Percentiles rank a stretch among this genome's conserved stretches.
Conservation (phyloP, 2,888 invertebrate species). For the Balanococcus diminutus region DNA sequence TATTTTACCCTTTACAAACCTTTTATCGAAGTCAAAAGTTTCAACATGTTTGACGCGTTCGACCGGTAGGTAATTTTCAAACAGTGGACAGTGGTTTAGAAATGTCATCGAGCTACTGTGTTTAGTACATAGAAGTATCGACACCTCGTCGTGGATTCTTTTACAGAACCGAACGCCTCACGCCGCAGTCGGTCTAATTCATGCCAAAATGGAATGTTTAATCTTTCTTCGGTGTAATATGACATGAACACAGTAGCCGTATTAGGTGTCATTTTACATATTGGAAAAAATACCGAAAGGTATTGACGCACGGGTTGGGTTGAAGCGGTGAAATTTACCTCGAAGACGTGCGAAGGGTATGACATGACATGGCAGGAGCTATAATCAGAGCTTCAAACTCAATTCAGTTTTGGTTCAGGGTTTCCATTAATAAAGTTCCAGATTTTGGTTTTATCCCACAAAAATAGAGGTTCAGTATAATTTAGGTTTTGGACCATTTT, state of each 20-base stretch:
- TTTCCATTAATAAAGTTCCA: too few species aligned
- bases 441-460: too few species aligned
- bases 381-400: too few species aligned
- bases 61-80: not conserved
- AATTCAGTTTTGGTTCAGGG: too few species aligned
- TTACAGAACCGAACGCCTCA: not conserved
- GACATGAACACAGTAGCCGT: not conserved
- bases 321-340: too few species aligned
- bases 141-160: not conserved
- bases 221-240: not conserved
- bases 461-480: too few species aligned
- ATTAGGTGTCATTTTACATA: constrained; percentile 7
- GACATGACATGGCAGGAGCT: too few species aligned
- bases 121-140: too few species aligned
- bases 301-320: not conserved
- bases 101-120: constrained; percentile 40
- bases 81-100: constrained; percentile 16
- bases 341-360: not conserved
- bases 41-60: constrained; percentile 15
- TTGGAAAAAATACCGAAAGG: not conserved
- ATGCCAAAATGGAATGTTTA: constrained; percentile 24
- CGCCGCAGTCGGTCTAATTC: not conserved
- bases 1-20: constrained; percentile 21
- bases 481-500: too few species aligned
- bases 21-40: constrained; percentile 15